Evolutionary conservation across 2,888 invertebrate species (phyloP), one percentile per base, ranked within the genome.

Genomic region (Andrena camellia): DNA sequence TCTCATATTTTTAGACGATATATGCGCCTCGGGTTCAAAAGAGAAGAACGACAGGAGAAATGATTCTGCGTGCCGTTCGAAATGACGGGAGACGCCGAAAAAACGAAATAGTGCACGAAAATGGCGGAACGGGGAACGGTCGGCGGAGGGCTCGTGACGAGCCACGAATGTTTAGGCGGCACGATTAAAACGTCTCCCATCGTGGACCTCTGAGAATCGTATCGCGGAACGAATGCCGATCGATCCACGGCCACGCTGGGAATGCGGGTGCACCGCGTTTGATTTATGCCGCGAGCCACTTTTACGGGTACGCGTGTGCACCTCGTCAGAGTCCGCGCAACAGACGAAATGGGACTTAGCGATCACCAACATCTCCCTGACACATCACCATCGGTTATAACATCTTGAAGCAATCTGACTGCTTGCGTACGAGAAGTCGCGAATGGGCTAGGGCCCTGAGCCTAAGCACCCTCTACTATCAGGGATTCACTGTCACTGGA

Each of bases 201-300:
- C 76, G 74, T 75, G 78, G 83, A 60, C 84, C 83, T 81, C 81
- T 80, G 83, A 85, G 86, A 90, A 91, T 90, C 86, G 87, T 89
- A 91, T 90, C 89, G 87, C 84, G 84, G 83, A 78, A 83, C 90
- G 89, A 86, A 92, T 92, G 86, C 92, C 92, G 86, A 92, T 91
- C 92, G 90, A 89, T 88, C 91, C 88, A 85, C 72, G 75, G 85
- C 87, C 86, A 83, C 88, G 78, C 69, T 71, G 88, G 85, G 91
- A 91, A 91, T 91, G 90, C 88, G 81, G 82, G 82, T 83, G 83
- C 78, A 83, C 77, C 81, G 81, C 89, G 89, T 91, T 91, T 92
- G 88, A 88, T 88, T 88, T 88, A 90, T 90, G 78, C 89, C 90
- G 87, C 88, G 71, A 59, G 74, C 70, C 52, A 59, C 54, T 60